Evolutionary conservation across 2,797 vertebrate species (phyloP), one percentile per base, ranked within the genome.

Genomic region (Gila robusta): DNA sequence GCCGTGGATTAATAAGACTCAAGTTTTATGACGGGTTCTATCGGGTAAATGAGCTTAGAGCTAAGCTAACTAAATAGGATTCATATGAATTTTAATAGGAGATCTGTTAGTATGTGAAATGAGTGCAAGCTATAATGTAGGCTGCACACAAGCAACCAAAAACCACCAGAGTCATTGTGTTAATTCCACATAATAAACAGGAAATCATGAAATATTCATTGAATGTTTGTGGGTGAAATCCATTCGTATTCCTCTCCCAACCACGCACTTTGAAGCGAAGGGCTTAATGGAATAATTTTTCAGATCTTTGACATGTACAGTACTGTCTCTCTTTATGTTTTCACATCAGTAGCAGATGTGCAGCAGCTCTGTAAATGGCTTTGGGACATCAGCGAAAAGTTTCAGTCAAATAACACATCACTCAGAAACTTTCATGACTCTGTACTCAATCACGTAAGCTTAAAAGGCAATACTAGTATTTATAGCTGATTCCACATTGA

Each of bases 271-370:
- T 88, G 86, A 86, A 89, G 89, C 86, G 71, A 87, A 89, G 77
- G 76, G 84, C 84, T 92, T 91, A 92, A 93, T 90, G 88, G 87
- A 92, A 89, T 87, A 86, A 92, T 93, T 90, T 90, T 92, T 94
- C 80, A 91, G 90, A 92, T 90, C 79, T 84, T 86, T 86, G 86
- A 87, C 74, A 41, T 72, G 81, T 85, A 54, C 32, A 23, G 59
- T 71, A 49, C 44, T 35, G 67, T 87, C 86, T 88, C 85, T 84
- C 59, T 72, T 66, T 73, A 59, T 52, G 66, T 77, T 82, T 81
- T 87, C 82, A 83, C 76, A 85, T 88, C 88, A 91, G 80, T 83
- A 73, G 87, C 69, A 83, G 23, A 62, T 35, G 41, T 19, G 70
- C 59, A 64, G 41, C 14, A 2, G 26, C 59, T 49, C 28, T 83